Evolutionary conservation across 2,888 invertebrate genomes (phyloP), one percentile per base, ranked within the genome.

Genomic region (Temnothorax ravouxi): DNA sequence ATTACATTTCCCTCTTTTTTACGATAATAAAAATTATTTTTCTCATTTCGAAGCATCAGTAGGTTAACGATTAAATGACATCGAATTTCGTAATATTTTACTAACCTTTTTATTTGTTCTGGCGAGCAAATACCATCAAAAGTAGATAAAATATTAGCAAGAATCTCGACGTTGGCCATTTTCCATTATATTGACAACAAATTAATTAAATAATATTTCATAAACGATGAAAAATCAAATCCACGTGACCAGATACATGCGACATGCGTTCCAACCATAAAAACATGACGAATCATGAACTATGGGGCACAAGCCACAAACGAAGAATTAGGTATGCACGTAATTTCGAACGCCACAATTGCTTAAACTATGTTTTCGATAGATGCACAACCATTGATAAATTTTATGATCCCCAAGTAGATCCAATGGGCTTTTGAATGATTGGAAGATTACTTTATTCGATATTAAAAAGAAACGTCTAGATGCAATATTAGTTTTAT

Each of bases 31-130:
- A 56, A 84, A 69, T 80, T 52, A 75, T 76, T 71, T 15, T 61
- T 18, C 1, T 18, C 25, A 66, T 59, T 50, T 21, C 6, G 3
- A 1, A n/a, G 6, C 9, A 25, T 69, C 61, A n/a, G 79, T 72
- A 86, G 67, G 66, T 86, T 87, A 84, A 25, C 25, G 67, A 18
- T 41, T 34, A 44, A 61, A 44, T 50, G 66, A 21, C 21, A 47
- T 71, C 8, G n/a, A 56, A 72, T 44, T 34, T 34, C 15, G 8
- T 13, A n/a, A 4, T 15, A 18, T 62, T 15, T 69, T 38, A 88
- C 66, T 91, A 89, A 95, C 95, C 93, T 94, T 54, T 95, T 87
- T 91, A 94, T 95, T 84, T 93, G 89, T 86, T 94, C 94, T 0
- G 93, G 91, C 75, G 93, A 93, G 41, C 92, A 91, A 25, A 94